Evolutionary conservation across 1,140 invertebrate species (phyloP).

Genomic region (Chelonus insularis): DNA sequence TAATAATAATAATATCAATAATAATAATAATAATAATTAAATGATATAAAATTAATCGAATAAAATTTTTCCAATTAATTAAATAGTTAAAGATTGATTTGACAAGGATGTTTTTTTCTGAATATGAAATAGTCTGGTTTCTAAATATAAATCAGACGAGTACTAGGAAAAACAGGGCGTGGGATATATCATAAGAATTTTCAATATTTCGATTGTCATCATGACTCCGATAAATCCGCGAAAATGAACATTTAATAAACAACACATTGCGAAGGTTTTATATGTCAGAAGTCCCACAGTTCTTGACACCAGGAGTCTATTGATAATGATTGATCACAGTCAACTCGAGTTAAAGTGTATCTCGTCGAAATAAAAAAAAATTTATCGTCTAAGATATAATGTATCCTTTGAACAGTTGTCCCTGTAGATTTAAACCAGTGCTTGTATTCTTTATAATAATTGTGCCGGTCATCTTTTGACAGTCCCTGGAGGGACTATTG

Average conservation of each 20-base stretch:
- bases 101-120: too few species aligned
- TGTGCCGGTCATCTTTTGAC: conserved; percentile 18
- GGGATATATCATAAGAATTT: neutral
- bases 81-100: too few species aligned
- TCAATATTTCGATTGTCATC: conserved; percentile 3
- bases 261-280: neutral
- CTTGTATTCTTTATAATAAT: conserved; percentile 5
- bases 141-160: too few species aligned
- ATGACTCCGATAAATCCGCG: conserved; percentile 5
- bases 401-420: neutral
- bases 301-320: conserved; percentile 9
- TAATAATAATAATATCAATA: too few species aligned
- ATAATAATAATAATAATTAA: too few species aligned
- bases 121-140: too few species aligned
- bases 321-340: conserved; percentile 21
- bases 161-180: neutral
- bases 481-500: neutral
- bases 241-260: conserved; percentile 19
- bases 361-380: neutral
- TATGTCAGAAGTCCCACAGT: neutral
- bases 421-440: neutral
- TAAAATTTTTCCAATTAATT: too few species aligned
- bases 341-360: neutral
- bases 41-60: too few species aligned
- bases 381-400: neutral